A percentile compares a stretch with the other conserved stretches of the same genome.
Conservation (phyloP, 2,113 vertebrate species). For the Platichthys flesus region DNA sequence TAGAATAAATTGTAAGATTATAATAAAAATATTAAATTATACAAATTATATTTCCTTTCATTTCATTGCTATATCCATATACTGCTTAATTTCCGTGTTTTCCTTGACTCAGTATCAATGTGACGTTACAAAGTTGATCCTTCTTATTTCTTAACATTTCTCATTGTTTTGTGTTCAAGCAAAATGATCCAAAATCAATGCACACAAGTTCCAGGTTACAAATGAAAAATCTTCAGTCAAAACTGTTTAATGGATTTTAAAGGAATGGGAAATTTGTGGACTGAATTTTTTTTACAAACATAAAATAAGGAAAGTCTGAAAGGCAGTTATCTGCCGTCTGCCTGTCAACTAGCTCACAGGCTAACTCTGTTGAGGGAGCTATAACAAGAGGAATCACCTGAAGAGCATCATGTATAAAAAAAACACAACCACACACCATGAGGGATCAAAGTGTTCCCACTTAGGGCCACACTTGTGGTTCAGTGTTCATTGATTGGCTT, state of each 20-base stretch:
- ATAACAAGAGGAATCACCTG: neutral
- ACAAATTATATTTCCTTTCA: no score
- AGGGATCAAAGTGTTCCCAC: neutral
- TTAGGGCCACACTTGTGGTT: neutral
- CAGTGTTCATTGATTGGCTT: neutral
- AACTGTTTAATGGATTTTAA: neutral
- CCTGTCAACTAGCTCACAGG: neutral
- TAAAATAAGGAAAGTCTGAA: neutral
- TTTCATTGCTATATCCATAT: no score
- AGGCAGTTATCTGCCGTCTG: no score
- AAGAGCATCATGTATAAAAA: neutral
- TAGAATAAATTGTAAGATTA: no score
- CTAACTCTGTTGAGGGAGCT: neutral
- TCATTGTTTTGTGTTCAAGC: no score
- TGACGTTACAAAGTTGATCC: no score
- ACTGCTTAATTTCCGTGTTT: no score
- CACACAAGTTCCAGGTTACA: neutral
- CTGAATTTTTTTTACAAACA: neutral
- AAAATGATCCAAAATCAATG: no score
- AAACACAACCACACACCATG: neutral
- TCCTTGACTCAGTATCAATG: no score
- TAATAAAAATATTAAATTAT: no score
- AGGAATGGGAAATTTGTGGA: neutral
- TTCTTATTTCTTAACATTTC: no score
- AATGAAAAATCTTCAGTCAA: neutral